Evolutionary conservation across 23 tunicate genomes (phyloP).

Genomic region (Botrylloides violaceus): DNA sequence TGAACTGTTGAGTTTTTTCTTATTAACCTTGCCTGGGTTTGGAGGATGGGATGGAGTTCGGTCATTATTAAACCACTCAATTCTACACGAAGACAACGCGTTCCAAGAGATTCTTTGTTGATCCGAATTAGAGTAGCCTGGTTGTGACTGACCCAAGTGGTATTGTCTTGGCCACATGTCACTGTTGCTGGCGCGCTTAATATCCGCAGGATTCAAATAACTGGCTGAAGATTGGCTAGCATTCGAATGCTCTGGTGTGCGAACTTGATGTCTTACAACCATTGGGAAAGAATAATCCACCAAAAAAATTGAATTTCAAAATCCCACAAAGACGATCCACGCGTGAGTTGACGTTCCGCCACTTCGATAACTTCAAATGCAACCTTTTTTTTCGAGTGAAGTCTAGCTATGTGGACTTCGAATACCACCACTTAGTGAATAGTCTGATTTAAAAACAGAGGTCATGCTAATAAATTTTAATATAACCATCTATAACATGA

Average conservation of each 20-base stretch:
- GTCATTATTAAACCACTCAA: constrained; percentile 84
- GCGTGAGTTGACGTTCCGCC: too few relatives aligned
- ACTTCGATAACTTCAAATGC: too few relatives aligned
- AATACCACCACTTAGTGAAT: too few relatives aligned
- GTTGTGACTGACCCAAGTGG: neutral
- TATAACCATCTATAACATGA: too few relatives aligned
- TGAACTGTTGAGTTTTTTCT: neutral
- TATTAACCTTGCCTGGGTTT: neutral
- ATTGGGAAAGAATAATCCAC: constrained; percentile 13
- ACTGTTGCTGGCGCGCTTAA: neutral
- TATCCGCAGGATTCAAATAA: neutral
- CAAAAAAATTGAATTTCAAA: neutral
- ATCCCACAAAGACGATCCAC: too few relatives aligned
- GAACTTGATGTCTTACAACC: constrained; percentile 24
- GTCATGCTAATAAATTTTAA: too few relatives aligned
- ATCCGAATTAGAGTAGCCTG: constrained; percentile 4
- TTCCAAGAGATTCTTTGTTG: constrained; percentile 63
- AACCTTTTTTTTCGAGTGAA: too few relatives aligned
- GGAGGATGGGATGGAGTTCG: constrained; percentile 27
- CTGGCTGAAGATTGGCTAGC: constrained; percentile 3
- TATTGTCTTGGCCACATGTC: constrained; percentile 24
- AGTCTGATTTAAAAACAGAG: too few relatives aligned
- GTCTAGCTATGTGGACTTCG: too few relatives aligned
- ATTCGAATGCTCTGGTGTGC: constrained; percentile 14
- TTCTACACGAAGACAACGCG: constrained; percentile 67